A percentile compares a stretch with the other conserved stretches of the same genome.
Evolutionary conservation across 92 coral and sea anemone genomes (phyloP).

Genomic region (Virgularia gustaviana): DNA sequence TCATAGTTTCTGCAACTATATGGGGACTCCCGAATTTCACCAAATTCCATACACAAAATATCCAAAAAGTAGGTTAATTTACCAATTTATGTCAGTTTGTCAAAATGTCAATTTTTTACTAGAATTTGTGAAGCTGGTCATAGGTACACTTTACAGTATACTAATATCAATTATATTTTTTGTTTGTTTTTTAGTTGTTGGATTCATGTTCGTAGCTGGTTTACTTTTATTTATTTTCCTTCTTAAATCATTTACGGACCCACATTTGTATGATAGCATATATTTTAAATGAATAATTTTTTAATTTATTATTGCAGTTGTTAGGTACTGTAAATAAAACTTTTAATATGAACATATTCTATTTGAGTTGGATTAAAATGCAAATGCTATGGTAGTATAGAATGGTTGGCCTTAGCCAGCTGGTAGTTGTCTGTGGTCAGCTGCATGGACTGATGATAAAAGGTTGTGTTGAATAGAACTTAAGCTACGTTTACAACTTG

Average conservation of each 20-base stretch:
- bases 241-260: slow-evolving; percentile 76
- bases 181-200: slow-evolving; percentile 57
- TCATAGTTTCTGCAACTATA: slow-evolving; percentile 92
- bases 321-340: no score
- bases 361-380: no score
- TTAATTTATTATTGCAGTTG: no score
- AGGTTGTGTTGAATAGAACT: no score
- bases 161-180: not conserved
- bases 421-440: no score
- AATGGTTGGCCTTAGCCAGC: no score
- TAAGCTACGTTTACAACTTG: no score
- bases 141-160: no score
- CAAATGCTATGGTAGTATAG: no score
- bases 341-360: no score
- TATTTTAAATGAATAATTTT: slow-evolving; percentile 54
- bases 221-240: slow-evolving; percentile 64
- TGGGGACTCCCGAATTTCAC: slow-evolving; percentile 90
- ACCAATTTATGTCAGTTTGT: not conserved
- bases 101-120: not conserved
- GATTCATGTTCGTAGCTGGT: slow-evolving; percentile 69
- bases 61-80: slow-evolving; percentile 62
- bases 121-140: no score
- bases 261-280: slow-evolving; percentile 68
- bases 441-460: no score
- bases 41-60: slow-evolving; percentile 71